These are phyloP conservation scores for Ennomos quercinarius DNA, from an alignment of 2,888 invertebrate genomes.

Conservation along the genomic window DNA sequence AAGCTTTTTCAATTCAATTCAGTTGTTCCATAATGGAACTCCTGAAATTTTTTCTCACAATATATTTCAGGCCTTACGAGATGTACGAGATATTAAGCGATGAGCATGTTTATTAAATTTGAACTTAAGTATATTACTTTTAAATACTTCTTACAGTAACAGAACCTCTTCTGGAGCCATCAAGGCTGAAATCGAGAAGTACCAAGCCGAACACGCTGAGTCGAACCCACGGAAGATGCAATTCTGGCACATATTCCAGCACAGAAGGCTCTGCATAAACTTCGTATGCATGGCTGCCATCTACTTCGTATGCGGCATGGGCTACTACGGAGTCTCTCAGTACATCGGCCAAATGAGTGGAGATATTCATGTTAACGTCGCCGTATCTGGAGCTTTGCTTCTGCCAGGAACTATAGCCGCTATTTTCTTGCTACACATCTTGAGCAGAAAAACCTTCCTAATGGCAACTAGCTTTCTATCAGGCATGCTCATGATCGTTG, in stretches of 20 bases:
- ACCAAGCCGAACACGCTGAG: slow-evolving; percentile 37
- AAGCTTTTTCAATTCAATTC: too few relatives aligned
- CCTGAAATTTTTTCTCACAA: too few relatives aligned
- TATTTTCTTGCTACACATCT: slow-evolving; percentile 83
- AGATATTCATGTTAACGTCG: slow-evolving; percentile 91
- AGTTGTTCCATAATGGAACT: too few relatives aligned
- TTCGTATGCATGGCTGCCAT: slow-evolving; percentile 88
- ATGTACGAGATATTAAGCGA: too few relatives aligned
- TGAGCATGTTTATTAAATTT: too few relatives aligned
- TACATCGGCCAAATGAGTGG: slow-evolving; percentile 91
- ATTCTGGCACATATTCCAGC: slow-evolving; percentile 67
- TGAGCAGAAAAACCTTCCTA: slow-evolving; percentile 87
- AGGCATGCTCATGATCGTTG: slow-evolving; percentile 63
- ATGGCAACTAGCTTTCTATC: slow-evolving; percentile 80
- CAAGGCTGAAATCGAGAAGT: slow-evolving; percentile 58
- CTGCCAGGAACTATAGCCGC: slow-evolving; percentile 86
- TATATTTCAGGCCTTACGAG: too few relatives aligned
- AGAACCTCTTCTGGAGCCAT: slow-evolving; percentile 49
- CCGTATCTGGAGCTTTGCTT: slow-evolving; percentile 88
- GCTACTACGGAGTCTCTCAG: slow-evolving; percentile 93
- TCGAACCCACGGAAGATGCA: slow-evolving; percentile 45
- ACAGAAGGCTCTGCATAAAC: slow-evolving; percentile 84
- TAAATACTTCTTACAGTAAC: slow-evolving; percentile 54
- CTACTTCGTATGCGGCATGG: slow-evolving; percentile 92
- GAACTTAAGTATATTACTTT: not conserved